Percentiles rank a stretch among this genome's conserved stretches.
phyloP scores from a whole-genome alignment of 2,113 vertebrate species.

The Pachyramphus minor region DNA sequence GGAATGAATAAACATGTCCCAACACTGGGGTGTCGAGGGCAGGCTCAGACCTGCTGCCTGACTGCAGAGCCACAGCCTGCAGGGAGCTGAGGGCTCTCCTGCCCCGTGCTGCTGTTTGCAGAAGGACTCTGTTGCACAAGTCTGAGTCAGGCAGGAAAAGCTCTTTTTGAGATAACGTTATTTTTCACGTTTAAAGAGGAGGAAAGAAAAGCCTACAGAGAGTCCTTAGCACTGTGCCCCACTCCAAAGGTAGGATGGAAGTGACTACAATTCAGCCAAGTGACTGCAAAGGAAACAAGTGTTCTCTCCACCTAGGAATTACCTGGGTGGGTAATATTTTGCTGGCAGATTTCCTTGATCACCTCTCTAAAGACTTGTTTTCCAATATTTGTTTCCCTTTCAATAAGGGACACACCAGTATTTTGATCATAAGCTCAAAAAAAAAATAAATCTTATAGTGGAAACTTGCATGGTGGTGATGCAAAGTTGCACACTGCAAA shows the following conservation, averaged over 20 bases:
- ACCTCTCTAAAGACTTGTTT: not conserved
- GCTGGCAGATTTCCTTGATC: not conserved
- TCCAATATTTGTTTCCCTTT: not conserved
- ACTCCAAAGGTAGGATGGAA: not conserved
- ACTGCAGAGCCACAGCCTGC: not conserved
- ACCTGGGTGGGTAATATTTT: not conserved
- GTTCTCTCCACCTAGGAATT: not conserved
- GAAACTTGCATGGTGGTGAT: not conserved
- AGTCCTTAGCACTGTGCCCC: not conserved
- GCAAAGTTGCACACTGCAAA: not conserved
- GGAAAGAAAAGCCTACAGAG: accelerated
- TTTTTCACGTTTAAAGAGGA: not conserved
- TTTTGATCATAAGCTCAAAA: not conserved
- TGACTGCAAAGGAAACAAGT: not conserved
- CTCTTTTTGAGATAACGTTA: not conserved
- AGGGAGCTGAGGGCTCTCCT: not conserved
- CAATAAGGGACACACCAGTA: not conserved
- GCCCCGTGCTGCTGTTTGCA: not conserved
- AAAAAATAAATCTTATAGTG: too few relatives aligned
- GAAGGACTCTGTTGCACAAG: not conserved
- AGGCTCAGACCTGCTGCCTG: not conserved
- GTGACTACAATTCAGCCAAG: accelerated
- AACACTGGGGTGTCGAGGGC: not conserved
- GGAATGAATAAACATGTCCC: not conserved
- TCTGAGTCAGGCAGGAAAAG: not conserved